phyloP scores from a whole-genome alignment of 2,797 vertebrate species.

The Myioborus miniatus region DNA sequence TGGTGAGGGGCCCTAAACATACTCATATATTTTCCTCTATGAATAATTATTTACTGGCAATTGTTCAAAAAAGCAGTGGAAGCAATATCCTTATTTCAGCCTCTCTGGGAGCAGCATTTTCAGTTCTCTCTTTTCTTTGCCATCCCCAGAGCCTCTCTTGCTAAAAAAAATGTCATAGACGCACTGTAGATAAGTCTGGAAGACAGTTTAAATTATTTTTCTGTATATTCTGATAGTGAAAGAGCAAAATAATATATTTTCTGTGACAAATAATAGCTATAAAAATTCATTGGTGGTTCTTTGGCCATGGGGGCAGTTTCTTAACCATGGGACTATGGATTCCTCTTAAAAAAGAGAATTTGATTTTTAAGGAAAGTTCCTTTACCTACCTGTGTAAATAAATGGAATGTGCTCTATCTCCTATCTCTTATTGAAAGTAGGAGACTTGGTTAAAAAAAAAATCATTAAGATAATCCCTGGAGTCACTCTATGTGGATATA shows the following conservation, averaged over 20 bases:
- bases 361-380: conserved; percentile 20
- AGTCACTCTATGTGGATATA: not conserved
- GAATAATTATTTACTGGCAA: conserved; percentile 50
- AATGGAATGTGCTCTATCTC: not conserved
- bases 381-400: not conserved
- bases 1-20: not conserved
- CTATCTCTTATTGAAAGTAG: not conserved
- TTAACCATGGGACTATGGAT: not conserved
- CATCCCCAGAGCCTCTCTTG: conserved; percentile 20
- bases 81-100: conserved; percentile 45
- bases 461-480: not conserved
- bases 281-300: conserved; percentile 52
- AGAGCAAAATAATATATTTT: conserved; percentile 49
- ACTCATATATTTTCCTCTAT: not conserved
- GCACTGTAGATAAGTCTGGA: conserved; percentile 61
- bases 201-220: conserved; percentile 75
- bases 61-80: conserved; percentile 56
- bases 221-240: conserved; percentile 63
- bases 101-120: conserved; percentile 41
- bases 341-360: not conserved
- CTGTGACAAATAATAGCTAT: conserved; percentile 48
- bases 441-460: not conserved
- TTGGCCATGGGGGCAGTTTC: conserved; percentile 5
- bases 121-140: conserved; percentile 66
- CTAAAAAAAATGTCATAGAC: conserved; percentile 49